Evolutionary conservation across 1,140 invertebrate species (phyloP).

Genomic region (Eupeodes corollae): DNA sequence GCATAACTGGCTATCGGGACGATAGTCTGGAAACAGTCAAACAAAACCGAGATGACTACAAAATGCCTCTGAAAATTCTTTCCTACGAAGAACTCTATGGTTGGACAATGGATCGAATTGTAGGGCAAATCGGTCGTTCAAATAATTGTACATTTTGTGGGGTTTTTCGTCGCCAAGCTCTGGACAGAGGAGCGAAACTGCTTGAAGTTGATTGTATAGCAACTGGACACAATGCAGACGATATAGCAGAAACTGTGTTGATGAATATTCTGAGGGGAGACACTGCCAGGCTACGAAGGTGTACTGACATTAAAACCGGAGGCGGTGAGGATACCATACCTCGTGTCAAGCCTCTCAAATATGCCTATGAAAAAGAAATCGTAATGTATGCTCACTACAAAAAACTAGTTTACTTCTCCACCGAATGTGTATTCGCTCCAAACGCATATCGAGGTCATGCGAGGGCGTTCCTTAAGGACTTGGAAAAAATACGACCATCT

Average conservation of each 20-base stretch:
- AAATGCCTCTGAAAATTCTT: constrained; percentile 87
- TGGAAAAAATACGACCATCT: constrained; percentile 88
- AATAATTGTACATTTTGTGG: constrained; percentile 99
- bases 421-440: constrained; percentile 97
- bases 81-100: constrained; percentile 98
- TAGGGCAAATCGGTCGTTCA: constrained; percentile 84
- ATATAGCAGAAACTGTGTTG: constrained; percentile 95
- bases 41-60: constrained; percentile 85
- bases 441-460: constrained; percentile 96
- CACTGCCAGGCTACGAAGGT: constrained; percentile 82
- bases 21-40: constrained; percentile 97
- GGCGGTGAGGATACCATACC: constrained; percentile 78
- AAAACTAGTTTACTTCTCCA: constrained; percentile 96
- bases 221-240: constrained; percentile 99
- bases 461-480: constrained; percentile 84
- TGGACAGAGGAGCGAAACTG: constrained; percentile 84
- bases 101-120: constrained; percentile 99
- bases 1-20: constrained; percentile 95
- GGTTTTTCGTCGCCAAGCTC: constrained; percentile 88
- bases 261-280: constrained; percentile 98
- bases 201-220: constrained; percentile 87
- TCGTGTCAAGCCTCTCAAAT: constrained; percentile 94
- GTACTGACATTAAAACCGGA: constrained; percentile 78
- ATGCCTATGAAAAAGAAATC: constrained; percentile 99
- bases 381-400: constrained; percentile 99